These are phyloP conservation scores for Terebella lapidaria DNA, from an alignment of 2,888 invertebrate genomes.

Conservation along the genomic window DNA sequence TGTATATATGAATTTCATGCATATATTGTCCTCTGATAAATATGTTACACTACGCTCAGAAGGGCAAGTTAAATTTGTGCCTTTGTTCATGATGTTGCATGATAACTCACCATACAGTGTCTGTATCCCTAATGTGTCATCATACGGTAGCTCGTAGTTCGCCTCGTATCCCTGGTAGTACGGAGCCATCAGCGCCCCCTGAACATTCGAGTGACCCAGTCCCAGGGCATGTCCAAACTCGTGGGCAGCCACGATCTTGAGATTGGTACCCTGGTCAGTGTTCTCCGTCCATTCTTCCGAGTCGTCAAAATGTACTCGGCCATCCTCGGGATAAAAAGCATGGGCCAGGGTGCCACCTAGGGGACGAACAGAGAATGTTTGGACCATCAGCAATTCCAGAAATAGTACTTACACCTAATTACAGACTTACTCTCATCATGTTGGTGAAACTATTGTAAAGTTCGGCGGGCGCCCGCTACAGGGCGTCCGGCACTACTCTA, in stretches of 20 bases:
- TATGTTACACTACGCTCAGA: no score
- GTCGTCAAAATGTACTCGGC: constrained; percentile 51
- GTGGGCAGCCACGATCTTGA: constrained; percentile 49
- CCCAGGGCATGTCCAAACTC: constrained; percentile 52
- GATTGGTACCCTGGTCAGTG: constrained; percentile 31
- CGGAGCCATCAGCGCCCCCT: constrained; percentile 48
- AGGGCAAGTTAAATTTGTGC: no score
- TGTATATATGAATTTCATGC: no score
- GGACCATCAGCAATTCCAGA: neutral
- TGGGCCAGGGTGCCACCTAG: constrained; percentile 46
- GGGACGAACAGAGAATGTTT: neutral
- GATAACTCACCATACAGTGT: constrained; percentile 42
- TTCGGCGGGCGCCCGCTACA: no score
- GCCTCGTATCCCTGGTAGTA: constrained; percentile 45
- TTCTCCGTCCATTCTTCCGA: constrained; percentile 46
- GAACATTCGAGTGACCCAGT: constrained; percentile 44
- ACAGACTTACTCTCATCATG: neutral
- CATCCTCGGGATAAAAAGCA: constrained; percentile 49
- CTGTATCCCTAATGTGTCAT: constrained; percentile 46
- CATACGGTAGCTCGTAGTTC: constrained; percentile 39
- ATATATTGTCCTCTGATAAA: no score
- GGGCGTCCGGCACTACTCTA: no score
- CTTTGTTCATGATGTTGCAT: no score
- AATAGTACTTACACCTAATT: no score
- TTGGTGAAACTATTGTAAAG: neutral